These are phyloP conservation scores for Microplitis demolitor DNA, from an alignment of 1,140 invertebrate species.

Conservation along the genomic window DNA sequence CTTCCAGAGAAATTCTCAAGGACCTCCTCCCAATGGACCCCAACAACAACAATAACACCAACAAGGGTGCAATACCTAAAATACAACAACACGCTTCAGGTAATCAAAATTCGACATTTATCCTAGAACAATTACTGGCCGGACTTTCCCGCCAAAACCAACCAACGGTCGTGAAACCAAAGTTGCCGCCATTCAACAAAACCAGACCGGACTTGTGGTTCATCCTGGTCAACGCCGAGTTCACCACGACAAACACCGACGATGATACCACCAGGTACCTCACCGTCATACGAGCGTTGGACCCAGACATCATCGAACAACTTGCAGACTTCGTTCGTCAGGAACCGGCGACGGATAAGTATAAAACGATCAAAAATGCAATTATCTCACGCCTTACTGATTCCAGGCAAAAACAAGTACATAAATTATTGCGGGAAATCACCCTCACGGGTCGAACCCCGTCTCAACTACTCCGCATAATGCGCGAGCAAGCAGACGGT, in stretches of 20 bases:
- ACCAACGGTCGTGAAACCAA: not conserved
- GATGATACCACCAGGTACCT: not conserved
- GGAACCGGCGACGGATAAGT: conserved; percentile 18
- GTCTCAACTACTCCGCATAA: conserved; percentile 36
- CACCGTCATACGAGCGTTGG: not conserved
- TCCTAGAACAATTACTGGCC: too few relatives aligned
- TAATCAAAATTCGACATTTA: too few relatives aligned
- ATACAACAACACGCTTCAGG: too few relatives aligned
- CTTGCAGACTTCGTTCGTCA: conserved; percentile 22
- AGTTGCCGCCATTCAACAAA: not conserved
- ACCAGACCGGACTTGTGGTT: not conserved
- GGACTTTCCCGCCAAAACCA: too few relatives aligned
- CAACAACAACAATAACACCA: too few relatives aligned
- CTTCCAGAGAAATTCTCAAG: too few relatives aligned
- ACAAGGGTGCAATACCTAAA: too few relatives aligned
- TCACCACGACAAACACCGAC: not conserved
- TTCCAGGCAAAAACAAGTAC: conserved; percentile 28
- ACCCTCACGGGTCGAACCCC: conserved; percentile 35
- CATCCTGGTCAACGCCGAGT: not conserved
- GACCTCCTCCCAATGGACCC: too few relatives aligned
- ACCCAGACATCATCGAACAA: not conserved
- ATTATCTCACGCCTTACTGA: conserved; percentile 30
- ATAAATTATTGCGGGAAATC: conserved; percentile 35
- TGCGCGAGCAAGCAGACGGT: conserved; percentile 26
- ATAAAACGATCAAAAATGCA: conserved; percentile 17